phyloP scores from a whole-genome alignment of 2,888 invertebrate genomes.

The Sinelater perroti region DNA sequence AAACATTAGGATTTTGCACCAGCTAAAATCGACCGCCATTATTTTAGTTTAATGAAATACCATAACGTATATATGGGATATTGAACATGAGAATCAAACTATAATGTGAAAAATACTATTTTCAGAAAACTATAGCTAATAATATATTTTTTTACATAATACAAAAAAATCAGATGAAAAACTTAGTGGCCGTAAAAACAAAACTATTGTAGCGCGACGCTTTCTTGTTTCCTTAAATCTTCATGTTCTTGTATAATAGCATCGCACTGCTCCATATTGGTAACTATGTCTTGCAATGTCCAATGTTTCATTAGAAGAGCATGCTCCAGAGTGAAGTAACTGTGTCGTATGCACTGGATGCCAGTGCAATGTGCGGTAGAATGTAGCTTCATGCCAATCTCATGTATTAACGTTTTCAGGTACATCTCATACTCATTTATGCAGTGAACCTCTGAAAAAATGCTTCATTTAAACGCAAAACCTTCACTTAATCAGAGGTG shows the following conservation, averaged over 20 bases:
- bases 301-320: conserved; percentile 86
- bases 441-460: conserved; percentile 80
- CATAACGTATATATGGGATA: no score
- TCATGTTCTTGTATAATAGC: conserved; percentile 64
- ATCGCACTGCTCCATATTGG: conserved; percentile 70
- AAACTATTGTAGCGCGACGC: conserved; percentile 43
- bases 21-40: no score
- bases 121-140: no score
- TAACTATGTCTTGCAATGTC: conserved; percentile 73
- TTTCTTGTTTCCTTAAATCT: conserved; percentile 59
- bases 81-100: no score
- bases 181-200: no score
- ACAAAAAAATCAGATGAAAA: no score
- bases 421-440: conserved; percentile 86
- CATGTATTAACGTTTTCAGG: conserved; percentile 80
- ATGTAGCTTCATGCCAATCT: conserved; percentile 81
- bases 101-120: no score
- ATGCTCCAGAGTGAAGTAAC: conserved; percentile 78
- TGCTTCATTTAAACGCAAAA: not conserved
- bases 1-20: no score
- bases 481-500: no score
- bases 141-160: no score
- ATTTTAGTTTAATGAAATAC: no score
- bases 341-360: conserved; percentile 83
- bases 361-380: conserved; percentile 82